A percentile compares a stretch with the other conserved stretches of the same genome.
Evolutionary conservation across 2,888 invertebrate genomes (phyloP).

Genomic region (Rotaria magnacalcarata): DNA sequence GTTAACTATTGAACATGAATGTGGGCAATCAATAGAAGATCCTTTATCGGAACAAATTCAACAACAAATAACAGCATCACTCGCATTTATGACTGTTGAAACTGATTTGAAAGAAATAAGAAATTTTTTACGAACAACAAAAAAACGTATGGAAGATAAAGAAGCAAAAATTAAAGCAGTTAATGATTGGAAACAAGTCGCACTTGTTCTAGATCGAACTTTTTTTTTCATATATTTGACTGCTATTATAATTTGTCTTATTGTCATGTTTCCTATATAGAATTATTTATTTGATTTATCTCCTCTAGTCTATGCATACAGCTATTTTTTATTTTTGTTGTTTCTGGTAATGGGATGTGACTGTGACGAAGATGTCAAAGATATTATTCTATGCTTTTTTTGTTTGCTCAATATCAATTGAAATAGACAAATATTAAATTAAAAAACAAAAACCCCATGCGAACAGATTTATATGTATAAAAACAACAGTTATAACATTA

Average conservation of each 20-base stretch:
- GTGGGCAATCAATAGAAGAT: too few species aligned
- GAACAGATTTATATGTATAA: too few species aligned
- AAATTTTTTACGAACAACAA: constrained; percentile 43
- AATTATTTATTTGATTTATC: background rate
- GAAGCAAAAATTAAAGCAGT: constrained; percentile 41
- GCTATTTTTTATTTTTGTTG: background rate
- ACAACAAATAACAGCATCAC: background rate
- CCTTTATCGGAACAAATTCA: background rate
- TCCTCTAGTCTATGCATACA: background rate
- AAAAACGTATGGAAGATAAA: constrained; percentile 45
- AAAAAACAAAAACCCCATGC: too few species aligned
- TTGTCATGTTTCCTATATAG: constrained; percentile 43
- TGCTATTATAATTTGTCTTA: constrained; percentile 45
- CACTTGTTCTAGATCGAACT: constrained; percentile 44
- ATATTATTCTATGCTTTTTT: background rate
- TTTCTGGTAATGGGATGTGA: background rate
- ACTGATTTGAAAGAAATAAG: constrained; percentile 46
- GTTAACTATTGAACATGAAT: background rate
- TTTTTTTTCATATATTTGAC: constrained; percentile 44
- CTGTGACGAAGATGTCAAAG: background rate
- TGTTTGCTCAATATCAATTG: background rate
- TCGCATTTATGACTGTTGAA: constrained; percentile 38
- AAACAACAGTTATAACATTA: too few species aligned
- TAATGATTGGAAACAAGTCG: constrained; percentile 46
- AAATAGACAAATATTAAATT: background rate